Percentiles rank a stretch among this genome's conserved stretches.
Evolutionary conservation across 1,140 invertebrate species (phyloP).

Genomic region (Zaprionus camerounensis): DNA sequence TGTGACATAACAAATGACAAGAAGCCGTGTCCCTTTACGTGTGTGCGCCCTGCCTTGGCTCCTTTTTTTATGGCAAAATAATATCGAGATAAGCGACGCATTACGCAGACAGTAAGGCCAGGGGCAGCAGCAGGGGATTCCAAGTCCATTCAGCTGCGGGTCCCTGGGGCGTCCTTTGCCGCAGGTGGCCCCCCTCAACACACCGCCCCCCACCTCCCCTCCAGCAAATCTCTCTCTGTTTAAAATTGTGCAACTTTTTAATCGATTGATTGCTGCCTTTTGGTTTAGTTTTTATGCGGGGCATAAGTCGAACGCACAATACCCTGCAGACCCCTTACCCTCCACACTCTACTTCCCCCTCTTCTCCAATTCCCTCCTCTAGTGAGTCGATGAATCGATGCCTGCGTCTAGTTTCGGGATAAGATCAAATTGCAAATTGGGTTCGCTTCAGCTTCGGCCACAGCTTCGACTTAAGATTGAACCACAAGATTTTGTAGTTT

Average conservation of each 20-base stretch:
- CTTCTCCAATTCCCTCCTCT: neutral
- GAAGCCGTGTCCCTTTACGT: constrained; percentile 24
- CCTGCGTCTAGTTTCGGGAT: constrained; percentile 37
- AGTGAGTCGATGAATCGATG: constrained; percentile 1
- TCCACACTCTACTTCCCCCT: neutral
- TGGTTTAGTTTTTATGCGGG: constrained; percentile 71
- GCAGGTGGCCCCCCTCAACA: neutral
- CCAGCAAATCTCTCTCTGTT: constrained; percentile 29
- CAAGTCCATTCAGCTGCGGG: constrained; percentile 36
- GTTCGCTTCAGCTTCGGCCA: constrained; percentile 6
- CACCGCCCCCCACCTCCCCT: too few species aligned
- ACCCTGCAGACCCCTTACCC: neutral
- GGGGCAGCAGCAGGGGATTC: neutral
- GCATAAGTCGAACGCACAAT: constrained; percentile 32
- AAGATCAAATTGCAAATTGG: constrained; percentile 75
- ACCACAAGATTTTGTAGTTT: constrained; percentile 12
- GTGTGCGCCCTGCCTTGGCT: constrained; percentile 51
- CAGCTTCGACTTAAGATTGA: constrained; percentile 17
- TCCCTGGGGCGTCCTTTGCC: constrained; percentile 46
- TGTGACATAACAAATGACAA: constrained; percentile 73
- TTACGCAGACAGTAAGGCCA: constrained; percentile 30
- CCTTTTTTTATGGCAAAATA: constrained; percentile 73
- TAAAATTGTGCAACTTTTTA: constrained; percentile 65
- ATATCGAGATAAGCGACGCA: constrained; percentile 75
- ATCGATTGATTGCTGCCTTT: constrained; percentile 77